Conservation (phyloP, 1,140 invertebrate species). For the Euura saliciscinereae region DNA sequence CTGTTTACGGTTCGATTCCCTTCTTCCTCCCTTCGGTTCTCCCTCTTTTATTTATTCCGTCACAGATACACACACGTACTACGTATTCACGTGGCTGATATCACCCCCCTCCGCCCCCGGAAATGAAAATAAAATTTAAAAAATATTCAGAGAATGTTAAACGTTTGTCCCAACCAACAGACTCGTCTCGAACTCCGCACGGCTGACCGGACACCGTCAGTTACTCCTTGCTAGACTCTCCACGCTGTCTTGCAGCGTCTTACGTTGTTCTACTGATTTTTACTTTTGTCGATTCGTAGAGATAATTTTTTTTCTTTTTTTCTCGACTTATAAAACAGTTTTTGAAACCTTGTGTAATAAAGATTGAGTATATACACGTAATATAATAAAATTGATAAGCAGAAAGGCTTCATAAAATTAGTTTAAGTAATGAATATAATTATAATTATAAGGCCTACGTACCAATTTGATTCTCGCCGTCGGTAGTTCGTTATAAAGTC, state of each 20-base stretch:
- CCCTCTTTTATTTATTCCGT: not conserved
- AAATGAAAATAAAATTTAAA: not conserved
- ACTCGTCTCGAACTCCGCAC: not conserved
- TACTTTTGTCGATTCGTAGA: not conserved
- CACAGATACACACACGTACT: not conserved
- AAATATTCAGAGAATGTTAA: not conserved
- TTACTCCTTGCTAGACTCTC: not conserved
- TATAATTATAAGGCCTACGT: not conserved
- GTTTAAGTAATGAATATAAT: not conserved
- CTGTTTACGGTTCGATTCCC: slow-evolving; percentile 1
- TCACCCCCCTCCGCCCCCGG: not conserved
- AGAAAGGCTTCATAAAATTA: too few relatives aligned
- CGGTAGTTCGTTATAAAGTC: too few relatives aligned
- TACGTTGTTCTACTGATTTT: not conserved
- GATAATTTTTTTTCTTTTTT: not conserved
- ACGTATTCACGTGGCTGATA: not conserved
- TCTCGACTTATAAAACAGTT: not conserved
- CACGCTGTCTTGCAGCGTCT: not conserved
- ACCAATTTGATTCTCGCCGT: not conserved
- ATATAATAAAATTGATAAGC: too few relatives aligned
- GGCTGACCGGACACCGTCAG: not conserved
- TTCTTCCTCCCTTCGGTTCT: not conserved
- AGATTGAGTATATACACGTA: not conserved
- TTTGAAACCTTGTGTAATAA: not conserved
- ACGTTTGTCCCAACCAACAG: not conserved